phyloP scores from a whole-genome alignment of 2,113 vertebrate genomes.

The Lucifuga dentata region DNA sequence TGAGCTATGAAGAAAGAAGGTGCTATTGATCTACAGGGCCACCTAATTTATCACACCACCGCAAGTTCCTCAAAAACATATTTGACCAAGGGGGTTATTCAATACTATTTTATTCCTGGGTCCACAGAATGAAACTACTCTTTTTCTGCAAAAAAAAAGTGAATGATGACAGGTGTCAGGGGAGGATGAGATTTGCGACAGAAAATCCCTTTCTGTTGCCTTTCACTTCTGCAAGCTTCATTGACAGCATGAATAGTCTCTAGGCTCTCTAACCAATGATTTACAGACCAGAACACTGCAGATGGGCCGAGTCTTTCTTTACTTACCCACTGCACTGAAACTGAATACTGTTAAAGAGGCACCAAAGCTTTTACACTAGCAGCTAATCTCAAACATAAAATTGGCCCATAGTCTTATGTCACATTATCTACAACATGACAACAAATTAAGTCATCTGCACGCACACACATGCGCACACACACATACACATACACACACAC shows the following conservation, averaged over 20 bases:
- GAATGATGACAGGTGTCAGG: slow-evolving; percentile 83
- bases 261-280: slow-evolving; percentile 60
- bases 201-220: slow-evolving; percentile 63
- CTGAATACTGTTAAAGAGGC: slow-evolving; percentile 13
- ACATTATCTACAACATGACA: background rate
- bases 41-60: slow-evolving; percentile 83
- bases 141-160: slow-evolving; percentile 74
- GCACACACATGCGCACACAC: too few relatives aligned
- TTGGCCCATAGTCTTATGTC: background rate
- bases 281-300: slow-evolving; percentile 62
- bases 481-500: too few relatives aligned
- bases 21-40: slow-evolving; percentile 78
- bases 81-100: slow-evolving; percentile 84
- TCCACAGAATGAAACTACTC: slow-evolving; percentile 75
- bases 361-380: background rate
- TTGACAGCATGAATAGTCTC: slow-evolving; percentile 75
- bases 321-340: slow-evolving; percentile 47
- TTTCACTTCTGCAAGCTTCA: slow-evolving; percentile 73
- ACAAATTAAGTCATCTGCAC: slow-evolving; percentile 1
- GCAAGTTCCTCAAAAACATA: slow-evolving; percentile 78
- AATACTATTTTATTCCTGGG: slow-evolving; percentile 81
- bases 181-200: slow-evolving; percentile 76
- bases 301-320: slow-evolving; percentile 44
- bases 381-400: background rate
- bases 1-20: slow-evolving; percentile 77